Evolutionary conservation across 2,888 invertebrate genomes (phyloP).

Genomic region (Oxystoma pomonae): DNA sequence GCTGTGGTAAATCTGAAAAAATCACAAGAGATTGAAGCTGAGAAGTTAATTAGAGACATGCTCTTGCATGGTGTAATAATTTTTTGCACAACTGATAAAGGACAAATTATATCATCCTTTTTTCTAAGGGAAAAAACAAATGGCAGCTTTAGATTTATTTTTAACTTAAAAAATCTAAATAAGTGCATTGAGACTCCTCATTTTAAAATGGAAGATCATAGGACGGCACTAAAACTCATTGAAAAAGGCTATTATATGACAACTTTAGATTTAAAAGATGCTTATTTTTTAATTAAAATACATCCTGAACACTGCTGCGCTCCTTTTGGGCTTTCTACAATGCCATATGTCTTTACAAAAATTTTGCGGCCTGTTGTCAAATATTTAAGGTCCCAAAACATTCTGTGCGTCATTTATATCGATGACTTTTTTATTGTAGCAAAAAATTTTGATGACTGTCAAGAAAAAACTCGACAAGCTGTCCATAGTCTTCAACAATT

Average conservation of each 20-base stretch:
- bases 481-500: background rate
- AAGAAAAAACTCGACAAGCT: background rate
- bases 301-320: background rate
- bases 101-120: conserved; percentile 25
- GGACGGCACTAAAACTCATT: conserved; percentile 26
- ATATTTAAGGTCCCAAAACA: background rate
- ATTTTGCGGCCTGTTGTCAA: background rate
- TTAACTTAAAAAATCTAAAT: conserved; percentile 28
- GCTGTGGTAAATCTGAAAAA: too few species aligned
- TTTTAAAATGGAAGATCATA: conserved; percentile 32
- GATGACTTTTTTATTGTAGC: conserved; percentile 1
- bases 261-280: background rate
- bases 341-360: background rate
- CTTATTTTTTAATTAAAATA: background rate
- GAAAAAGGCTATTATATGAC: conserved; percentile 14
- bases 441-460: background rate
- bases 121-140: conserved; percentile 26
- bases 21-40: background rate
- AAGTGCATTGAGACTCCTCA: conserved; percentile 25
- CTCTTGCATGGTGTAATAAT: background rate
- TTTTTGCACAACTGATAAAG: background rate
- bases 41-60: background rate
- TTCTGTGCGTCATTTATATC: background rate
- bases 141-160: conserved; percentile 24
- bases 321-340: background rate